phyloP scores from a whole-genome alignment of 2,888 invertebrate genomes.

The Molanna angustata region DNA sequence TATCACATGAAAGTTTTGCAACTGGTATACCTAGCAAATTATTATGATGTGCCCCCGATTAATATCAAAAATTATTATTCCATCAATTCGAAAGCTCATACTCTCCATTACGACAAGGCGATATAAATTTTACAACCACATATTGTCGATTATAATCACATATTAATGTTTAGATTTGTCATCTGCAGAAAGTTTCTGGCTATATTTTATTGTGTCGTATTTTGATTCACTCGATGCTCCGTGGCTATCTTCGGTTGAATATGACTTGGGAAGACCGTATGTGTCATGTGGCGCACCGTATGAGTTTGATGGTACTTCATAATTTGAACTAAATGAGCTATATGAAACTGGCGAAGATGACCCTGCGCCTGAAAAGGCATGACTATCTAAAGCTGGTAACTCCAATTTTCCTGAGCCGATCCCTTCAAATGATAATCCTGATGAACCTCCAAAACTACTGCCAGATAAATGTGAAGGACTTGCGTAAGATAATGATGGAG shows the following conservation, averaged over 20 bases:
- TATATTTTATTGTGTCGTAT: constrained; percentile 54
- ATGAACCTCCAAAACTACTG: constrained; percentile 20
- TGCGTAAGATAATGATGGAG: constrained; percentile 26
- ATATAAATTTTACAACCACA: no score
- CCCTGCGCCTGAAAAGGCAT: constrained; percentile 42
- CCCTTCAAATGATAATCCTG: constrained; percentile 36
- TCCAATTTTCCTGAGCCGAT: constrained; percentile 38
- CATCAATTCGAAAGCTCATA: background rate
- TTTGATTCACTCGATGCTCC: constrained; percentile 48
- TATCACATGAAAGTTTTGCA: background rate
- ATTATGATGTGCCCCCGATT: background rate
- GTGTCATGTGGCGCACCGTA: constrained; percentile 38
- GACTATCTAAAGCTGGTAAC: constrained; percentile 15
- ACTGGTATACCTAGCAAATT: background rate
- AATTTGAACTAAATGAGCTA: constrained; percentile 41
- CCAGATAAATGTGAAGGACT: background rate
- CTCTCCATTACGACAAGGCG: background rate
- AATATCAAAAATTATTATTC: background rate
- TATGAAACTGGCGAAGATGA: constrained; percentile 44
- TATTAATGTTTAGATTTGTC: constrained; percentile 2
- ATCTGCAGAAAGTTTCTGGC: constrained; percentile 41
- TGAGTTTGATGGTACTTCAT: constrained; percentile 37
- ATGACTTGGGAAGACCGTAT: constrained; percentile 19
- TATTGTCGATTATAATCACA: no score
- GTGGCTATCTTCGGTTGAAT: constrained; percentile 39